Conservation (phyloP, 1,140 invertebrate genomes). For the Aphidius ervi region DNA sequence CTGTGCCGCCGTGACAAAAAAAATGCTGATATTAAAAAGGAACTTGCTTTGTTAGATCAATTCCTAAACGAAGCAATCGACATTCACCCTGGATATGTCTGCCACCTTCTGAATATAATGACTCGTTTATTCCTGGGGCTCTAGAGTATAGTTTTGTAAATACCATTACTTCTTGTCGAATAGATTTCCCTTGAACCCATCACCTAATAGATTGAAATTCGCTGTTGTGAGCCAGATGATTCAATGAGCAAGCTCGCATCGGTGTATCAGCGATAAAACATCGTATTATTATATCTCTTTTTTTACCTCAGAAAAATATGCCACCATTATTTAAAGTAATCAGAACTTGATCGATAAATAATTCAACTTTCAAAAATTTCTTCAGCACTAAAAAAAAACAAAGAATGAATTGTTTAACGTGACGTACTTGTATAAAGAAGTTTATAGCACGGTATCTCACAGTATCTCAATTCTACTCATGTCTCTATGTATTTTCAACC, state of each 20-base stretch:
- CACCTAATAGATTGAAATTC: too few relatives aligned
- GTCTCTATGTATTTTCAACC: too few relatives aligned
- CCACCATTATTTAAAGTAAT: neutral
- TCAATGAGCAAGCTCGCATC: neutral
- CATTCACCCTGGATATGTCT: neutral
- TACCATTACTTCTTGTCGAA: neutral
- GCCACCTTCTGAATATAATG: neutral
- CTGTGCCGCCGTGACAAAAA: neutral
- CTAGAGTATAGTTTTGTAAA: too few relatives aligned
- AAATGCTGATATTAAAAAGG: neutral
- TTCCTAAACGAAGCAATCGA: neutral
- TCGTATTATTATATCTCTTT: neutral
- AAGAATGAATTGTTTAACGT: too few relatives aligned
- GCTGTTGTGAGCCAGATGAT: neutral
- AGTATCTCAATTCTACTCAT: too few relatives aligned
- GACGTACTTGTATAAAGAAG: too few relatives aligned
- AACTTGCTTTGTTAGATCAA: neutral
- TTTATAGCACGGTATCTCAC: too few relatives aligned
- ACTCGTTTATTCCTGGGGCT: neutral
- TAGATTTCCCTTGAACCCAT: neutral
- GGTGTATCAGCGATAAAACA: constrained; percentile 1
- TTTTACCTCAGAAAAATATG: neutral
- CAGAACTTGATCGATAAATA: neutral
- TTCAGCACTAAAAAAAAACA: too few relatives aligned
- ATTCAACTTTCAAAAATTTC: too few relatives aligned